Percentiles rank a stretch among this genome's conserved stretches.
Evolutionary conservation across 2,888 invertebrate species (phyloP).

Genomic region (Ypsolopha scabrella): DNA sequence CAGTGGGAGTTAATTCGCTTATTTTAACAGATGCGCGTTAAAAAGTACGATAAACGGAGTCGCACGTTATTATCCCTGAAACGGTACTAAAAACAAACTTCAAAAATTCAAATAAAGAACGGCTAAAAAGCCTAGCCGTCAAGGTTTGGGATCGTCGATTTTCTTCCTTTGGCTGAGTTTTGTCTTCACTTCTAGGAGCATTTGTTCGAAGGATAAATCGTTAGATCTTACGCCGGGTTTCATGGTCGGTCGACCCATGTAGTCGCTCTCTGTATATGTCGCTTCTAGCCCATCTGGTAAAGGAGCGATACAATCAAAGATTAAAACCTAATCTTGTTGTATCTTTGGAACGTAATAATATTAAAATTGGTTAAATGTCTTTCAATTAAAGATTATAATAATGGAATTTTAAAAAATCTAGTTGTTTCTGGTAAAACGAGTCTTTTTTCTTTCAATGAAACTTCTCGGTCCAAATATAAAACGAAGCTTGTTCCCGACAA

Average conservation of each 20-base stretch:
- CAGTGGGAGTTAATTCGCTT: too few relatives aligned
- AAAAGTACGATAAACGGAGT: too few relatives aligned
- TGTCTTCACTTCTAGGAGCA: constrained; percentile 74
- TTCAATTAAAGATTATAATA: too few relatives aligned
- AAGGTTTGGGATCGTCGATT: constrained; percentile 36
- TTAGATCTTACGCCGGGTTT: constrained; percentile 28
- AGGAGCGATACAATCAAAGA: neutral
- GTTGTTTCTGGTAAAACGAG: too few relatives aligned
- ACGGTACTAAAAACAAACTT: neutral
- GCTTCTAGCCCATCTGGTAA: constrained; percentile 53
- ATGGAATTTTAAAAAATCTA: too few relatives aligned
- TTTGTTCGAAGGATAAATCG: constrained; percentile 73
- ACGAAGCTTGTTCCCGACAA: too few relatives aligned
- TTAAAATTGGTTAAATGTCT: too few relatives aligned
- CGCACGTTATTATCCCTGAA: too few relatives aligned
- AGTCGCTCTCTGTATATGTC: constrained; percentile 54
- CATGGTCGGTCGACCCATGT: constrained; percentile 39
- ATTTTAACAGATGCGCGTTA: too few relatives aligned
- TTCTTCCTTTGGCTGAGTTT: constrained; percentile 70
- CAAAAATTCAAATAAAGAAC: neutral
- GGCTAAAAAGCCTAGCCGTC: constrained; percentile 27
- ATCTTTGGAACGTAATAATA: too few relatives aligned
- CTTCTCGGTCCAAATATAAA: too few relatives aligned
- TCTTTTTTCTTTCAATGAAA: too few relatives aligned
- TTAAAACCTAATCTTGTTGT: neutral